These are phyloP conservation scores for Gymnothorax javanicus DNA, from an alignment of 2,797 vertebrate species.

Conservation along the genomic window DNA sequence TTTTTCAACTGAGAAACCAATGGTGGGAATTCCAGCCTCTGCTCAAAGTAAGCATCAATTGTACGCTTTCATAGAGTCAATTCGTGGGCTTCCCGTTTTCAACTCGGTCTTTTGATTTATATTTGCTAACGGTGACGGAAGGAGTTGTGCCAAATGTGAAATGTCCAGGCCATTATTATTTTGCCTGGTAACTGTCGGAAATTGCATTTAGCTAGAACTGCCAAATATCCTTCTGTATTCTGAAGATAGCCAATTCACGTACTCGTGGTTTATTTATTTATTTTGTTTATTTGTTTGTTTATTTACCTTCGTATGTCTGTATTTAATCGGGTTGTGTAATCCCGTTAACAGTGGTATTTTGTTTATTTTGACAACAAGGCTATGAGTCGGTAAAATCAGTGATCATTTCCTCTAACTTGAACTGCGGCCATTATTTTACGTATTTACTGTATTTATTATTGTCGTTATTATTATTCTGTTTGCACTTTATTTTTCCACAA, in stretches of 20 bases:
- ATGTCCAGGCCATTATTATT: not conserved
- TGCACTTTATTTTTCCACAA: too few relatives aligned
- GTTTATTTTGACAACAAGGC: too few relatives aligned
- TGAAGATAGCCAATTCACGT: not conserved
- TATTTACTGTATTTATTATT: too few relatives aligned
- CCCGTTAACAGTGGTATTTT: too few relatives aligned
- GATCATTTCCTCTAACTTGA: not conserved
- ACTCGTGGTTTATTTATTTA: not conserved
- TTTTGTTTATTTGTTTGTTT: not conserved
- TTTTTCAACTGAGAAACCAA: conserved; percentile 68
- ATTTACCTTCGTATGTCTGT: not conserved
- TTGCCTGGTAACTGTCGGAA: not conserved
- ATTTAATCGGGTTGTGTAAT: not conserved
- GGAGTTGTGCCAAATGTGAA: not conserved
- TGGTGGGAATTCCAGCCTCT: conserved; percentile 79
- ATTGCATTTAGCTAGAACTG: not conserved
- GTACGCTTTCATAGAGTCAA: not conserved
- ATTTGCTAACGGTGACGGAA: not conserved
- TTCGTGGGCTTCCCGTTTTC: not conserved
- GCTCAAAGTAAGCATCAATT: conserved; percentile 73
- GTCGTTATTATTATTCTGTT: too few relatives aligned
- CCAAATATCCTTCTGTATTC: not conserved
- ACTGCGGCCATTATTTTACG: too few relatives aligned
- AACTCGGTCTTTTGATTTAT: not conserved
- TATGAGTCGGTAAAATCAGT: not conserved